Evolutionary conservation across 2,113 vertebrate species (phyloP).

Genomic region (Xiphorhynchus elegans): DNA sequence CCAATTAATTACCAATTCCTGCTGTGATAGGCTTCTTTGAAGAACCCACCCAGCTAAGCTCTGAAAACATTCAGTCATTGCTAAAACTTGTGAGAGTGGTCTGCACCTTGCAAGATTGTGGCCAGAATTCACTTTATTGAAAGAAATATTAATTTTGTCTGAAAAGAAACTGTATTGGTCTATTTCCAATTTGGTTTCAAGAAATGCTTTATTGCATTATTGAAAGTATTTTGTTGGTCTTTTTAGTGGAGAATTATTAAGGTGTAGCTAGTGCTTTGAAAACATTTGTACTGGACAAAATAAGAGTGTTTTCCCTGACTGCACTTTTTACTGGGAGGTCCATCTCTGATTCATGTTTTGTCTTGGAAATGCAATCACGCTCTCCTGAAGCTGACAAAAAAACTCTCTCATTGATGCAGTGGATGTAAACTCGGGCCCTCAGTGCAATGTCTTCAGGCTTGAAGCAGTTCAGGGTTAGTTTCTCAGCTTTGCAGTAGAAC

Average conservation of each 20-base stretch:
- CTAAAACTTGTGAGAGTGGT: neutral
- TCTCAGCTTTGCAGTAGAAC: constrained; percentile 11
- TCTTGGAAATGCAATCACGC: neutral
- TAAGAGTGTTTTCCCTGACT: neutral
- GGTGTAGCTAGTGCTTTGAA: neutral
- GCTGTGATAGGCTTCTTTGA: neutral
- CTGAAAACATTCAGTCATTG: neutral
- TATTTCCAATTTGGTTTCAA: neutral
- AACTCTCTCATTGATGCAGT: neutral
- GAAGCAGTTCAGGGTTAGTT: constrained; percentile 23
- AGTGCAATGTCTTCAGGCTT: neutral
- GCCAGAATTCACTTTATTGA: neutral
- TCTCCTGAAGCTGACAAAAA: neutral
- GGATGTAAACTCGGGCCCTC: neutral
- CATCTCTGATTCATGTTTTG: neutral
- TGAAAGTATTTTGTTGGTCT: neutral
- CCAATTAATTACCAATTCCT: neutral
- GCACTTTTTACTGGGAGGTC: neutral
- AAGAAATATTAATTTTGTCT: neutral
- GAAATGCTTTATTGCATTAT: neutral
- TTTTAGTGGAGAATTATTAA: neutral
- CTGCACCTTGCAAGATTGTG: neutral
- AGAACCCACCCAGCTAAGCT: neutral
- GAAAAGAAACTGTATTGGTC: neutral
- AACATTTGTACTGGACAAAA: neutral